Conservation (phyloP, 1,140 invertebrate species). For the Homalodisca vitripennis region DNA sequence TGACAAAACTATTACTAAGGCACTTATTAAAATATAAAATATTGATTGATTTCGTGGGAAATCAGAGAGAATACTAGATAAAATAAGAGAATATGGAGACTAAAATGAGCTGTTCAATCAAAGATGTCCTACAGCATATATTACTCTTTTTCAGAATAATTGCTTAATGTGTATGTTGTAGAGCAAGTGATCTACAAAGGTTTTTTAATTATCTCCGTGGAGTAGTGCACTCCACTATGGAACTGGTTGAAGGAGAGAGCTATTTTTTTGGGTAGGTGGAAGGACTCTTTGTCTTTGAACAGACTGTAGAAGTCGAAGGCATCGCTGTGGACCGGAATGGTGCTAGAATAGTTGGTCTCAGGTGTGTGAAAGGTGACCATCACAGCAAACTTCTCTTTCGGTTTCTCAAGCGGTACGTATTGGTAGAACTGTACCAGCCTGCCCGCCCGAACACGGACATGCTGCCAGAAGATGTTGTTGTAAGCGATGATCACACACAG, state of each 20-base stretch:
- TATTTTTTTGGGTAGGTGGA: neutral
- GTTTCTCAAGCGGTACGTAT: neutral
- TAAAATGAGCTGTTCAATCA: no score
- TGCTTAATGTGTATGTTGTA: no score
- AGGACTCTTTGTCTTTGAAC: constrained; percentile 6
- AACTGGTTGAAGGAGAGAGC: neutral
- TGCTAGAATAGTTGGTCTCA: neutral
- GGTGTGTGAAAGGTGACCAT: neutral
- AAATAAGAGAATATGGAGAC: no score
- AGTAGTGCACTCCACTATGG: neutral
- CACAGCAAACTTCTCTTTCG: neutral
- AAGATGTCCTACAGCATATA: no score
- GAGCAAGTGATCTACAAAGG: neutral
- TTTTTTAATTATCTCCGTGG: neutral
- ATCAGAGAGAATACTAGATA: no score
- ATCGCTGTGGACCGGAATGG: neutral
- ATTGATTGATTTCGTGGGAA: no score
- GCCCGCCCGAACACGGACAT: neutral
- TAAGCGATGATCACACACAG: neutral
- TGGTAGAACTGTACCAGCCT: neutral
- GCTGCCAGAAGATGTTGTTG: constrained; percentile 12
- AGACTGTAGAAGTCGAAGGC: neutral
- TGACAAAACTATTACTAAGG: no score
- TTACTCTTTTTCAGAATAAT: no score
- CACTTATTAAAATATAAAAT: no score